Evolutionary conservation across 1,140 invertebrate genomes (phyloP).

Genomic region (Stenopsyche tienmushanensis): DNA sequence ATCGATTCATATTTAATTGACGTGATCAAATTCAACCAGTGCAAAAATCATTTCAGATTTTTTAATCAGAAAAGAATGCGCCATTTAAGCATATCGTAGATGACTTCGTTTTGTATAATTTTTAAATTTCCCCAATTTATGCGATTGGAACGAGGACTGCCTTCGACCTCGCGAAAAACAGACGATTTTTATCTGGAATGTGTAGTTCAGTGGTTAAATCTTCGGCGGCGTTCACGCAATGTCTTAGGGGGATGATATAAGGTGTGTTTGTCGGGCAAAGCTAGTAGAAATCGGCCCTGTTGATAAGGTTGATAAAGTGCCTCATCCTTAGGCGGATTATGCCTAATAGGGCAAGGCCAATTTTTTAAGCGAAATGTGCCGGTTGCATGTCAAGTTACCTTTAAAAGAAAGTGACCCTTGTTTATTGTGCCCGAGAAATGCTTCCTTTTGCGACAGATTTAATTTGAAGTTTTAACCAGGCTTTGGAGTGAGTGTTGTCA

Average conservation of each 20-base stretch:
- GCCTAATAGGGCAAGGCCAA: background rate
- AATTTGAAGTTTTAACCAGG: no score
- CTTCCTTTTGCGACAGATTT: background rate
- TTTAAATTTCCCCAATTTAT: no score
- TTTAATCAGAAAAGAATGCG: no score
- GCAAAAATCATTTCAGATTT: no score
- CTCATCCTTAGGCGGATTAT: background rate
- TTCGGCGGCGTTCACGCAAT: background rate
- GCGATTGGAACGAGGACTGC: no score
- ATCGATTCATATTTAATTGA: no score
- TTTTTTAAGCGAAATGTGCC: conserved; percentile 5
- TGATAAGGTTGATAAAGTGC: conserved; percentile 16
- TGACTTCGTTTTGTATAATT: no score
- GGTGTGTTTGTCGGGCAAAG: conserved; percentile 1
- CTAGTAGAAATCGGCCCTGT: background rate
- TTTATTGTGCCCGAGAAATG: background rate
- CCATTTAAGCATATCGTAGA: no score
- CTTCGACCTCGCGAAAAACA: background rate
- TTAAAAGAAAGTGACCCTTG: background rate
- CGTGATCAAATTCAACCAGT: no score
- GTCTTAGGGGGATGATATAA: conserved; percentile 1
- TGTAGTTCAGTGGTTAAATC: background rate
- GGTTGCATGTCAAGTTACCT: conserved; percentile 1
- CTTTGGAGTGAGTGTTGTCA: no score
- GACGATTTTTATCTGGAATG: background rate